Evolutionary conservation across 2,888 invertebrate species (phyloP), one percentile per base, ranked within the genome.

Genomic region (Shargacucullia verbasci): DNA sequence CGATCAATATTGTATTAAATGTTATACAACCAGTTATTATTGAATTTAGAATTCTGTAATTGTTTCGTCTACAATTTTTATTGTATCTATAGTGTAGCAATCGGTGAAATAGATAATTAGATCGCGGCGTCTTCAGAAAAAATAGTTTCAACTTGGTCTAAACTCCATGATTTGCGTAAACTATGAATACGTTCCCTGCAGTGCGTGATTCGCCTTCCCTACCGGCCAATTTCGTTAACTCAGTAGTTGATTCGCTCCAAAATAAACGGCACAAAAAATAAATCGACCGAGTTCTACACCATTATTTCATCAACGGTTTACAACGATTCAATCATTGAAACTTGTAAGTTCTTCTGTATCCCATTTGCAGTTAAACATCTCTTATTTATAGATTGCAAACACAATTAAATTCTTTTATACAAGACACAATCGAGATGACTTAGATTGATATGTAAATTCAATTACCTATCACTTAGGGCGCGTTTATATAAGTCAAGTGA

Each of bases 361-460:
- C 40, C 8, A 65, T 52, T 47, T 57, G 53, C 44, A 57, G 53
- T 61, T 50, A 50, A 67, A 57, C 25, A 57, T 52, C 25, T 66
- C 40, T 45, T 48, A 56, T 60, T 63, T 53, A 56, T 20, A 58
- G 15, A 46, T 57, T 34, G 6, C 6, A 49, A 60, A 52, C 40
- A 59, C 20, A 72, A 64, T 63, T 60, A 67, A 62, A 64, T 56
- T 47, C 20, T 29, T 63, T 40, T 35, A 40, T 48, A 63, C 55
- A 49, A 58, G 41, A 15, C 35, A 20, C 53, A 45, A 52, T 60
- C 47, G 25, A 69, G 72, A 78, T 73, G 72, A 63, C 72, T 68
- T 73, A 70, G 44, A 64, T 77, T 49, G 76, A 74, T 69, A 73
- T 39, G 59, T 59, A 71, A 73, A 79, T 78, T 71, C 73, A 71